Base-by-base conservation (phyloP, 2,113 vertebrate genomes). In the Romanogobio albipinnatus region DNA sequence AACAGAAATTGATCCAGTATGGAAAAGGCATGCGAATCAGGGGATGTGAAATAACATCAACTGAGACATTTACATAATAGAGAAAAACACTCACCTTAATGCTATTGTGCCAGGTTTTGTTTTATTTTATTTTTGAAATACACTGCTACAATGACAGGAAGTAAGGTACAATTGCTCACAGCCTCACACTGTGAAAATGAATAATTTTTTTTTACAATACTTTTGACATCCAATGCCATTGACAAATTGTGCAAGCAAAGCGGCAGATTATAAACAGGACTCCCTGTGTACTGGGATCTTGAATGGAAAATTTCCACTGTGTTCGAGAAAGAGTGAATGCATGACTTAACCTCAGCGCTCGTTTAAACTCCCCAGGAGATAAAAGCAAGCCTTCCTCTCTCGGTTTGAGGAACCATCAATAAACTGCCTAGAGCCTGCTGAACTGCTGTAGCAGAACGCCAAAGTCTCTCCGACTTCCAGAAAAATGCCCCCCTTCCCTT, bases 171-270 rank as follows among this genome's bases (percentile, higher is more conserved):
- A 47, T 47, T 47, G n/a, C 43, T 59, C 45, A 1, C 14, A 51
- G 10, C 3, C 33, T 85, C 84, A 85, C 84, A 83, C 74, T 79
- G 75, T 68, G 84, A 85, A 88, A 85, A 33, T 76, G 47, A 76
- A 71, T 86, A 71, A 75, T 66, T 88, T 64, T 33, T 66, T 88
- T 64, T 33, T 49, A 62, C 76, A 77, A 74, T 70, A 81, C 51
- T 47, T 59, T 74, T 68, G 87, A 84, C 58, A 75, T 86, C 51
- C 5, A 36, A 64, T 81, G 84, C 61, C 84, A 86, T 43, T 83
- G 81, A 81, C 79, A 53, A 84, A 79, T 66, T 81, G 76, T 83
- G 79, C 73, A 83, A 85, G 80, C 80, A 83, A 85, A 83, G 71
- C 51, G 24, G 61, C 75, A 62, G 74, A 58, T 53, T 70, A 77